A percentile compares a stretch with the other conserved stretches of the same genome.
Evolutionary conservation across 2,888 invertebrate species (phyloP).

Genomic region (Timema cristinae): DNA sequence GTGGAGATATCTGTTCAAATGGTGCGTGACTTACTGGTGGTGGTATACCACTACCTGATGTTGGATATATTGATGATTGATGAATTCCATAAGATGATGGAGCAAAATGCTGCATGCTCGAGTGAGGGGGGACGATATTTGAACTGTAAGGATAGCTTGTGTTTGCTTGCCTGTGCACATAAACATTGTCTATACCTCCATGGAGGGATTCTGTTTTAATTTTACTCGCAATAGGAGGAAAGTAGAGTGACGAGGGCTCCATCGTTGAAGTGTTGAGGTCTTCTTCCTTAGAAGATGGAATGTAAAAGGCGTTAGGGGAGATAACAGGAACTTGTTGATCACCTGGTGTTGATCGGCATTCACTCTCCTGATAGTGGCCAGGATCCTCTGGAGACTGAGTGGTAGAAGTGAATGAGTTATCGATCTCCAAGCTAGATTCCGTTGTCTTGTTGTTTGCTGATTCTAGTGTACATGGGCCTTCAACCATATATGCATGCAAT

Average conservation of each 20-base stretch:
- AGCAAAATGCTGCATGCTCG: constrained; percentile 30
- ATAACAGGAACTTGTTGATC: constrained; percentile 32
- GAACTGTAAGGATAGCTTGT: constrained; percentile 20
- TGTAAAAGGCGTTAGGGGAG: constrained; percentile 24
- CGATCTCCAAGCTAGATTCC: not conserved
- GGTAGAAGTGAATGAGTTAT: not conserved
- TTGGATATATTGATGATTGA: constrained; percentile 34
- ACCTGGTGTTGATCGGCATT: constrained; percentile 21
- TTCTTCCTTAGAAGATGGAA: constrained; percentile 21
- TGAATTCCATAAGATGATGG: constrained; percentile 33
- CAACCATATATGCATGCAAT: constrained; percentile 27
- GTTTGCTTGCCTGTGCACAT: constrained; percentile 23
- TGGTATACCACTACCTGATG: constrained; percentile 32
- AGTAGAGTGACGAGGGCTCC: constrained; percentile 25
- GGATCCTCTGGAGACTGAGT: constrained; percentile 24
- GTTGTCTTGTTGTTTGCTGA: not conserved
- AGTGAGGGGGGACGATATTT: not conserved
- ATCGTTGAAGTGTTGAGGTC: constrained; percentile 19
- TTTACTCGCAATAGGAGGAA: constrained; percentile 21
- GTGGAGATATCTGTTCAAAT: constrained; percentile 44
- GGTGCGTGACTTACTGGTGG: constrained; percentile 23
- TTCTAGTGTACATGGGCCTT: constrained; percentile 25
- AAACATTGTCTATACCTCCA: constrained; percentile 23
- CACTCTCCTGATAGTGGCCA: constrained; percentile 31
- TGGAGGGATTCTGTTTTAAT: constrained; percentile 25